A percentile compares a stretch with the other conserved stretches of the same genome.
These are phyloP conservation scores for Siniperca undulata DNA, from an alignment of 2,797 vertebrate genomes.

Conservation along the genomic window DNA sequence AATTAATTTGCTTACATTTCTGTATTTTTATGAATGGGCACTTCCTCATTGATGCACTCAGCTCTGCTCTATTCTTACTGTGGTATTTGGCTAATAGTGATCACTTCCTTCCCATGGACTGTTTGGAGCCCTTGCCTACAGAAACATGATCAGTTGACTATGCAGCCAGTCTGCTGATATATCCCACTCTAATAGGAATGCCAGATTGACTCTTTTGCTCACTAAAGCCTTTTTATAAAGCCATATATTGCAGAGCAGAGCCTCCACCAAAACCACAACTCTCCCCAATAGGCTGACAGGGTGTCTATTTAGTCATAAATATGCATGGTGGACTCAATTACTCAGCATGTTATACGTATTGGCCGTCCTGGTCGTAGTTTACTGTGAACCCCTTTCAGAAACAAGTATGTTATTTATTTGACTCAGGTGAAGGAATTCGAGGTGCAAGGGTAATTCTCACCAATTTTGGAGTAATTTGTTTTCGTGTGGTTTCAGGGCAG, in stretches of 20 bases:
- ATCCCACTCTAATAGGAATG: constrained; percentile 60
- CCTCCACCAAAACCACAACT: constrained; percentile 68
- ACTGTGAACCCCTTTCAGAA: constrained; percentile 47
- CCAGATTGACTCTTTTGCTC: constrained; percentile 77
- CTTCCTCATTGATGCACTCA: neutral
- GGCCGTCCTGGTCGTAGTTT: constrained; percentile 45
- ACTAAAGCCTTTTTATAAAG: constrained; percentile 79
- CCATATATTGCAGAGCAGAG: constrained; percentile 66
- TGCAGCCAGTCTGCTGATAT: constrained; percentile 49
- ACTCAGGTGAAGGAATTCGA: constrained; percentile 53
- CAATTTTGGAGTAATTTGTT: constrained; percentile 61
- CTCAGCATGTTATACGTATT: constrained; percentile 62
- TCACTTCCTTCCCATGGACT: constrained; percentile 24
- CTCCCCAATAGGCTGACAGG: constrained; percentile 68
- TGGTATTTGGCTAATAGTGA: constrained; percentile 4
- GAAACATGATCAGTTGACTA: constrained; percentile 56
- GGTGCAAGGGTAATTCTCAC: constrained; percentile 37
- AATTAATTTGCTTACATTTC: neutral
- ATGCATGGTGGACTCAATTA: constrained; percentile 78
- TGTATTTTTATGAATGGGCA: neutral
- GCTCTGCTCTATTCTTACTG: neutral
- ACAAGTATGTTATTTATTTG: constrained; percentile 70
- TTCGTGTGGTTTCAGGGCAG: constrained; percentile 9
- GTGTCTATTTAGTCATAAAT: constrained; percentile 80
- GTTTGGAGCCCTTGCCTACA: constrained; percentile 37